Evolutionary conservation across 2,797 vertebrate species (phyloP).

Genomic region (Xiphophorus birchmanni): DNA sequence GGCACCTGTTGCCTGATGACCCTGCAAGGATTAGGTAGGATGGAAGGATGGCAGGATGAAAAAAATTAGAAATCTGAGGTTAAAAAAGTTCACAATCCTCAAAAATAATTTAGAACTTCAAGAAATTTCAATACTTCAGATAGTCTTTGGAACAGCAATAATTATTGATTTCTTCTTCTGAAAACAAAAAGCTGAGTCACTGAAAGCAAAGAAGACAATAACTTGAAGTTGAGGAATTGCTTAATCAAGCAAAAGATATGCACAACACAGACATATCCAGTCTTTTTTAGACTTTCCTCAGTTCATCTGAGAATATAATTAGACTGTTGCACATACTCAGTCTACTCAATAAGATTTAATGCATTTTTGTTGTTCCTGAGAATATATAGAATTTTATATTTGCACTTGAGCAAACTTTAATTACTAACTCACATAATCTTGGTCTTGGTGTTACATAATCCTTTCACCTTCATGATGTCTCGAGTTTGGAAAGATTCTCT

Average conservation of each 20-base stretch:
- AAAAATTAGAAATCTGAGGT: too few species aligned
- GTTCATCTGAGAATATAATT: neutral
- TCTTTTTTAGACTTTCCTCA: neutral
- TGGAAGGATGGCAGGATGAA: too few species aligned
- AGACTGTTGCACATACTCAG: neutral
- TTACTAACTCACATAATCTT: neutral
- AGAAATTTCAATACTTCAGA: neutral
- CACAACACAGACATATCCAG: neutral
- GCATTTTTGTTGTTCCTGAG: neutral
- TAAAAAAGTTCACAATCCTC: neutral
- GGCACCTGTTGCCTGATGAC: neutral
- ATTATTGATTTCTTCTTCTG: neutral
- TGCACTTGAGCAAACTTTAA: neutral
- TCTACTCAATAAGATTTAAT: neutral
- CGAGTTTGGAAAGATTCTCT: neutral
- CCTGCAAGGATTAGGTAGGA: neutral
- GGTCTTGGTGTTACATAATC: neutral
- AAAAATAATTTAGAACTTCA: neutral
- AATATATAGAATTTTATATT: neutral
- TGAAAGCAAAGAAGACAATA: neutral
- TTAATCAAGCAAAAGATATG: neutral
- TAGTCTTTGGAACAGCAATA: neutral
- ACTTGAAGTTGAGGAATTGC: neutral
- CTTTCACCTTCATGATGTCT: neutral
- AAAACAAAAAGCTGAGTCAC: neutral